Percentiles rank a stretch among this genome's conserved stretches.
Conservation (phyloP, 2,797 vertebrate genomes). For the Pseudochirops corinnae region DNA sequence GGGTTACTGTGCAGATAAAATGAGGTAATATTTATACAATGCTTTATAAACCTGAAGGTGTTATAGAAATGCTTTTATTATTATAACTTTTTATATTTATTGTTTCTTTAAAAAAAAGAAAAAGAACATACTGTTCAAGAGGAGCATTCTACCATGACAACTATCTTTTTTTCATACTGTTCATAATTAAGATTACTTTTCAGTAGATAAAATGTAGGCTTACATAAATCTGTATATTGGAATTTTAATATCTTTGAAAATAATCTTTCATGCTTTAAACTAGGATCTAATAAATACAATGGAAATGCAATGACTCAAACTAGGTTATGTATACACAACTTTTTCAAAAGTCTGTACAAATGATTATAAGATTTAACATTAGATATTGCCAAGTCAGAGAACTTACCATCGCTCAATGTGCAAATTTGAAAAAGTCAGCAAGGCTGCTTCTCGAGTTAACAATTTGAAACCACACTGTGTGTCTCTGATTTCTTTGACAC, state of each 20-base stretch:
- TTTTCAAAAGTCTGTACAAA: slow-evolving; percentile 25
- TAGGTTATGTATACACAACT: background rate
- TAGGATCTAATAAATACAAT: background rate
- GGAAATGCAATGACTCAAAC: background rate
- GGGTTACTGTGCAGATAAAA: background rate
- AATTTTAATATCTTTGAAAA: background rate
- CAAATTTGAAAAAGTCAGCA: slow-evolving; percentile 92
- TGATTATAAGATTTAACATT: background rate
- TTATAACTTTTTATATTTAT: slow-evolving; percentile 1
- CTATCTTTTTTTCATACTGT: slow-evolving; percentile 8
- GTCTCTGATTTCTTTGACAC: slow-evolving; percentile 94
- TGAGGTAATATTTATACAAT: background rate
- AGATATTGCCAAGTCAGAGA: slow-evolving; percentile 24
- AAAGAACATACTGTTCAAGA: background rate
- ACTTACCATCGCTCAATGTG: slow-evolving; percentile 95
- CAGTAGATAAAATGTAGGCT: background rate
- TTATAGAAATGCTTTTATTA: background rate
- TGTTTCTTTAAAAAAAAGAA: slow-evolving; percentile 7
- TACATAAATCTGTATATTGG: background rate
- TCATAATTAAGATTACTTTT: slow-evolving; percentile 16
- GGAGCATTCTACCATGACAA: background rate
- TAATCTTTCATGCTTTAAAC: slow-evolving; percentile 22
- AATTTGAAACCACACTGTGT: slow-evolving; percentile 99
- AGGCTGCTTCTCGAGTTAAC: slow-evolving; percentile 94
- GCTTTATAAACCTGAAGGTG: background rate